Evolutionary conservation across 92 coral and sea anemone genomes (phyloP).

Genomic region (Isaurus tuberculatus): DNA sequence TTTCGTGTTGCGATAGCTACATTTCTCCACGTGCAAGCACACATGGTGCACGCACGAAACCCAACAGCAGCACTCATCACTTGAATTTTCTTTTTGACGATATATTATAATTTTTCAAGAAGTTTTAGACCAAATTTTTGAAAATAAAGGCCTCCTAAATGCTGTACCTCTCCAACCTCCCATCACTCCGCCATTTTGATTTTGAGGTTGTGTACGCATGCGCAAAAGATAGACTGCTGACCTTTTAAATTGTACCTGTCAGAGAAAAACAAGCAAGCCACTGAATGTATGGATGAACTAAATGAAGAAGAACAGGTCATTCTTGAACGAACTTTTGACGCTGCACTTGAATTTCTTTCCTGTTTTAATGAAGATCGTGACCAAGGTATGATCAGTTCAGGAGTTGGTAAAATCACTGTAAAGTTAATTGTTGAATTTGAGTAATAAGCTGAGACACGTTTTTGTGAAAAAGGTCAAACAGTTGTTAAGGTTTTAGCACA

Average conservation of each 20-base stretch:
- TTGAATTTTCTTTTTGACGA: neutral
- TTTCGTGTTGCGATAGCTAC: neutral
- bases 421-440: neutral
- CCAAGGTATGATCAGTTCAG: neutral
- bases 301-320: conserved; percentile 5
- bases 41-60: conserved; percentile 6
- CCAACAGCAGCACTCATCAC: neutral
- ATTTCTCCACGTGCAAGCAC: neutral
- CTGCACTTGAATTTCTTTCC: conserved; percentile 64
- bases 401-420: neutral
- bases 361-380: conserved; percentile 48
- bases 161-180: neutral
- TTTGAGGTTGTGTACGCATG: neutral
- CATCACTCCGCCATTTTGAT: neutral
- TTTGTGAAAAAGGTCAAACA: too few relatives aligned
- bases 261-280: neutral
- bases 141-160: neutral
- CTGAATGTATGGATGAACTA: conserved; percentile 32
- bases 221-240: neutral
- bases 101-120: neutral
- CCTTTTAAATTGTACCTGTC: neutral
- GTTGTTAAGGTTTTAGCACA: too few relatives aligned
- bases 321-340: conserved; percentile 52
- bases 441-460: too few relatives aligned
- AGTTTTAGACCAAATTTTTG: neutral